phyloP scores from a whole-genome alignment of 2,797 vertebrate genomes.

The Oreortyx pictus region DNA sequence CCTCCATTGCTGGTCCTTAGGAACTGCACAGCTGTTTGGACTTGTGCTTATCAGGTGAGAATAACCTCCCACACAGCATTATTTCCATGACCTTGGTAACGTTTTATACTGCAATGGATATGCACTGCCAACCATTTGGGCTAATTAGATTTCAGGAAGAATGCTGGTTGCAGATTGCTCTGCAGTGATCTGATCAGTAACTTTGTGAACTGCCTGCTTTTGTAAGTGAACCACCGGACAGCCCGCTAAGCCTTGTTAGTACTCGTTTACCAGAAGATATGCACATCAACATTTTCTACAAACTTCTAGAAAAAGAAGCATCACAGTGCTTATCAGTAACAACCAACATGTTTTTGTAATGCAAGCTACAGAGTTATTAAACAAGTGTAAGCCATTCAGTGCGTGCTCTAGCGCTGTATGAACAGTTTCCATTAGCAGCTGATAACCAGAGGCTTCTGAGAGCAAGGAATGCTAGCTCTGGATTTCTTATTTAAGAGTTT shows the following conservation, averaged over 20 bases:
- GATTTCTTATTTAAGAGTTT: not conserved
- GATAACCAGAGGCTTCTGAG: constrained; percentile 2
- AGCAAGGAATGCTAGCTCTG: not conserved
- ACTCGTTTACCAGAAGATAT: constrained; percentile 11
- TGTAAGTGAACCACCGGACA: not conserved
- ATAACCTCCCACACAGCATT: not conserved
- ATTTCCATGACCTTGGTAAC: not conserved
- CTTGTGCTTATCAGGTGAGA: not conserved
- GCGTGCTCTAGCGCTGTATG: constrained; percentile 7
- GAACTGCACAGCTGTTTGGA: not conserved
- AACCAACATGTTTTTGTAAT: constrained; percentile 1
- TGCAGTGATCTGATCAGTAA: not conserved
- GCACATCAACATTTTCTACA: constrained; percentile 35
- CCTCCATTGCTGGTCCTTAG: not conserved
- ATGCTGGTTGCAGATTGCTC: not conserved
- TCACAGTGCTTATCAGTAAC: not conserved
- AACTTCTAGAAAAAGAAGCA: not conserved
- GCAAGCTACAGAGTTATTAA: not conserved
- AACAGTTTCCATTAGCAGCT: not conserved
- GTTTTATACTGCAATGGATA: not conserved
- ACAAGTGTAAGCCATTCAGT: not conserved
- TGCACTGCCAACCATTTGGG: not conserved
- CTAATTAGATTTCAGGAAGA: not conserved
- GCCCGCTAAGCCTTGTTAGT: not conserved
- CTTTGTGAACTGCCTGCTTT: constrained; percentile 48